Evolutionary conservation across 92 coral and sea anemone genomes (phyloP), one percentile per base, ranked within the genome.

Genomic region (Blastomussa wellsi): DNA sequence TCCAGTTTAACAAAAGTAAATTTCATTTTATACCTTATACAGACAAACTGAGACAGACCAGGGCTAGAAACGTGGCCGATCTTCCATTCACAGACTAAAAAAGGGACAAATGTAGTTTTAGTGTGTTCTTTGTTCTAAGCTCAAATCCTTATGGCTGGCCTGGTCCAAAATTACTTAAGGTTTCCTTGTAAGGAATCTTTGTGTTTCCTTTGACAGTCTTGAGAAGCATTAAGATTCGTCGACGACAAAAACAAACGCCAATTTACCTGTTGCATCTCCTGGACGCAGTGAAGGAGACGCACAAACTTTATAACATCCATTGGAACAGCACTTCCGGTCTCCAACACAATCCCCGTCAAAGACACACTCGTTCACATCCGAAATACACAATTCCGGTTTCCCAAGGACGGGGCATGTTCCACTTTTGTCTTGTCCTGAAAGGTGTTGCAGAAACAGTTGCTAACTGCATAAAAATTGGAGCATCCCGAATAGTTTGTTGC

Each of bases 261-360:
- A 32, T 9, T 22, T 82, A 74, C 86, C 86, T 83, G 79, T 66
- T 22, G 74, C 80, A 29, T 41, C 71, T 16, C n/a, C 72, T 4
- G 4, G 38, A 12, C 19, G n/a, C 68, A 4, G 19, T n/a, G 52
- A 28, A 24, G 87, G 76, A 42, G 82, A 38, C 26, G 57, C 76
- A 77, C 95, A 92, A 53, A 79, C 57, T 7, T 16, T 62, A 38
- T 74, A 86, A 60, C 95, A 92, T 11, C 87, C 82, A 78, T 92
- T 90, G 7, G 92, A 85, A 75, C 95, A 92, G 83, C 95, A 92
- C 84, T 86, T 92, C 60, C 83, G 74, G 88, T 86, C 66, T 8
- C 92, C 92, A 59, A 82, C 66, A 64, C 95, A 92, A 78, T 92
- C 88, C 48, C 83, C 64, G 77, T 92, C 95, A 49, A 64, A 72